Evolutionary conservation across 2,797 vertebrate species (phyloP), one percentile per base, ranked within the genome.

Genomic region (Paramormyrops hopkinsi): DNA sequence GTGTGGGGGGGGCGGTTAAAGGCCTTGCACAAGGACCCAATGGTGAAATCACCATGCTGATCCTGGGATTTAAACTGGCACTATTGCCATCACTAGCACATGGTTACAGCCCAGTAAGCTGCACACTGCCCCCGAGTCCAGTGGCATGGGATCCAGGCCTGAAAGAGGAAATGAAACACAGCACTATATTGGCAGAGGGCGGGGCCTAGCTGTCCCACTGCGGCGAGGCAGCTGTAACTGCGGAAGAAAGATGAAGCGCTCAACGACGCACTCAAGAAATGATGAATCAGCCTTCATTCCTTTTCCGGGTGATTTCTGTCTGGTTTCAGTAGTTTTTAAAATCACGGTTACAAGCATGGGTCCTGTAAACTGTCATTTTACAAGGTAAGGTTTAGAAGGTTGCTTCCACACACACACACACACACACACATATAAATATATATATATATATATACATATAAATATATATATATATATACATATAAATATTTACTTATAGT

Each of bases 361-460:
- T 73, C 25, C 29, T 69, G 25, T 54, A 19, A 19, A 54, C 51
- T 54, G 4, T 54, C 51, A 54, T 54, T 54, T 54, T 54, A 19
- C 51, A 54, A 54, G 53, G 51, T 53, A 17, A 53, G 14, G 51
- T 53, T 53, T 53, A 53, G 14, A 17, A 53, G 51, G 14, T 17
- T 53, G 51, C 3, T 53, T 53, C 51, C 51, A 17, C 51, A 17
- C 51, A 53, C 51, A 17, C 51, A 14, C 50, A 51, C 11, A 51
- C 50, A 51, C 50, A 50, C 9, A 48, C 8, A 48, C 8, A 44
- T 44, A 44, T 44, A 44, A 5, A 44, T 44, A 1, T 6, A 44
- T 44, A 44, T 44, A 44, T 94, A 95, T 90, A 92, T 94, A 93
- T 93, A 95, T 95, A 97, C 90, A 95, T 97, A 97, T 95, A 97